These are phyloP conservation scores for Melanerpes aurifrons DNA, from an alignment of 2,113 vertebrate genomes.

Conservation along the genomic window DNA sequence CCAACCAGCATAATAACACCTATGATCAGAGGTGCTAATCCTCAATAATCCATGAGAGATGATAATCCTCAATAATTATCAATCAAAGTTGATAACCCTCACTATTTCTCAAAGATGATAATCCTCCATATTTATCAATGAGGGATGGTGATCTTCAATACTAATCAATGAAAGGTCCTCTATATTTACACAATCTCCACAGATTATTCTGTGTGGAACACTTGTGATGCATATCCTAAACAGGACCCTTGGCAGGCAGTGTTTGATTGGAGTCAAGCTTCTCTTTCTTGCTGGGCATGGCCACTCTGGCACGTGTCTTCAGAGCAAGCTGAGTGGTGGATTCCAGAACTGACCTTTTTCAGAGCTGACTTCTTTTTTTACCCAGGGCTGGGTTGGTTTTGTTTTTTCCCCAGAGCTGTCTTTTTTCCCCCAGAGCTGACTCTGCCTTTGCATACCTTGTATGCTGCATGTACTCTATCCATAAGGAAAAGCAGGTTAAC, in stretches of 20 bases:
- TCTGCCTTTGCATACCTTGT: neutral
- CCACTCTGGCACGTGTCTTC: neutral
- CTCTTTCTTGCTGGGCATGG: neutral
- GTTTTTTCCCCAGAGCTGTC: no score
- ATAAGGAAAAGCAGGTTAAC: neutral
- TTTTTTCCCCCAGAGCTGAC: neutral
- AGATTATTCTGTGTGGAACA: neutral
- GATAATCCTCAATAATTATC: no score
- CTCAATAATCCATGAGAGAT: no score
- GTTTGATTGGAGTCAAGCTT: neutral
- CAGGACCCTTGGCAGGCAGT: neutral
- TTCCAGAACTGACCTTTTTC: neutral
- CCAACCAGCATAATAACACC: slow-evolving; percentile 98
- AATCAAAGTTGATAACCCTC: no score
- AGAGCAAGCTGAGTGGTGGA: neutral
- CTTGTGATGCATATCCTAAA: neutral
- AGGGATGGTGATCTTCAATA: no score
- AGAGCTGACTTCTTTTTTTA: no score
- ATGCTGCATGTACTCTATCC: neutral
- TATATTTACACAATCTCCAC: neutral
- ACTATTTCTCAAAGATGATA: no score
- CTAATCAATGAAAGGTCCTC: no score
- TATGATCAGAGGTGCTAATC: slow-evolving; percentile 52
- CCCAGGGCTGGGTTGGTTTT: no score
- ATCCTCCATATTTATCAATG: no score